Evolutionary conservation across 2,888 invertebrate genomes (phyloP).

Genomic region (Rhaphigaster nebulosa): DNA sequence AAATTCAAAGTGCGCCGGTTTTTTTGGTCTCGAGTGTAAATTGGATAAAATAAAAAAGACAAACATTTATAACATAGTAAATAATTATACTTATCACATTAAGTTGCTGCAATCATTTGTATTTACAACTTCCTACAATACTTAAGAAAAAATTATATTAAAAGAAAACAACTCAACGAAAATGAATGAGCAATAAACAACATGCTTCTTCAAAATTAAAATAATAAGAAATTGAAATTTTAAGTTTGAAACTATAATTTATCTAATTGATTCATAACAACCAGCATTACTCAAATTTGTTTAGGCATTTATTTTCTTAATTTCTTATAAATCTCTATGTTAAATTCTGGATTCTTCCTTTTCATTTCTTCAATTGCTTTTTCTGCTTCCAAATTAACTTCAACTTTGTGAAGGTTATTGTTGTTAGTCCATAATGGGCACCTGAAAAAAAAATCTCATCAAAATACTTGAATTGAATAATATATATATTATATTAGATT

Average conservation of each 20-base stretch:
- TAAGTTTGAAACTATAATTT: background rate
- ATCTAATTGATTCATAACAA: background rate
- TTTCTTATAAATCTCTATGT: constrained; percentile 22
- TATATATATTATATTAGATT: too few relatives aligned
- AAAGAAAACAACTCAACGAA: background rate
- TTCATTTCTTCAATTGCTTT: constrained; percentile 51
- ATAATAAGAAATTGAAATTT: background rate
- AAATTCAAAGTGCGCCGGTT: too few relatives aligned
- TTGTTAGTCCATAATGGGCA: constrained; percentile 55
- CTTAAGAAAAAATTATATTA: background rate
- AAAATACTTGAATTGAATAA: background rate
- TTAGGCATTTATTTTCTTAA: background rate
- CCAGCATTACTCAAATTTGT: background rate
- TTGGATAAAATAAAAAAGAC: background rate
- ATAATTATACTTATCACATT: background rate
- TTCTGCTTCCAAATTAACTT: constrained; percentile 17
- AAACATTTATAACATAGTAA: background rate
- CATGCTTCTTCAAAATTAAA: background rate
- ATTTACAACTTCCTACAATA: background rate
- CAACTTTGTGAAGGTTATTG: constrained; percentile 40
- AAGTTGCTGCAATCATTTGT: background rate
- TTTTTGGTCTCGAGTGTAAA: too few relatives aligned
- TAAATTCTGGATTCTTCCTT: constrained; percentile 53
- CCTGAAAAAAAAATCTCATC: constrained; percentile 38
- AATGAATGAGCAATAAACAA: background rate